Evolutionary conservation across 1,140 invertebrate genomes (phyloP).

Genomic region (Sycobia sp.): DNA sequence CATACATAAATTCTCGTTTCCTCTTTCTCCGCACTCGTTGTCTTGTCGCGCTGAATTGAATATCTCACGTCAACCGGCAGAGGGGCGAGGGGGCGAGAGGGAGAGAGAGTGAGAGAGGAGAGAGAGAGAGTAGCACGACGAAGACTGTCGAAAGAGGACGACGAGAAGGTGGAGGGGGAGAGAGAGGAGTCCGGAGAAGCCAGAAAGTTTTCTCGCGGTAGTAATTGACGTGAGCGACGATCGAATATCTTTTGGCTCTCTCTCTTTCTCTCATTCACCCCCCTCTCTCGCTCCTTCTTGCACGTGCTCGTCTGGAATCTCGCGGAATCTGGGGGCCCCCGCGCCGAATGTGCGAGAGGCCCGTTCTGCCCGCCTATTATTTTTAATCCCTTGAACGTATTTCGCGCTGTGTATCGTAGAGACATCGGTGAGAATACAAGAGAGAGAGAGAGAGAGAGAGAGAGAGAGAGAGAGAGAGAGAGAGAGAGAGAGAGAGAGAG

Average conservation of each 20-base stretch:
- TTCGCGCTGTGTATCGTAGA: conserved; percentile 38
- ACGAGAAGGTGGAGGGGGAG: too few relatives aligned
- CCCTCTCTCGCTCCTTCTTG: neutral
- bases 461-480: conserved; percentile 21
- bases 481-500: too few relatives aligned
- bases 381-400: conserved; percentile 54
- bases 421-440: conserved; percentile 33
- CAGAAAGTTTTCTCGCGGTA: conserved; percentile 12
- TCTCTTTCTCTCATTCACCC: too few relatives aligned
- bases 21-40: conserved; percentile 16
- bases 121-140: too few relatives aligned
- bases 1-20: conserved; percentile 19
- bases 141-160: too few relatives aligned
- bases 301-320: conserved; percentile 12
- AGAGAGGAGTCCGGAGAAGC: neutral
- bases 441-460: conserved; percentile 24
- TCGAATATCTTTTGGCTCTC: conserved; percentile 34
- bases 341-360: conserved; percentile 4
- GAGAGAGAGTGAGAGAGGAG: too few relatives aligned
- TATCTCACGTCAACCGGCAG: conserved; percentile 24
- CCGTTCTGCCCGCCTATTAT: conserved; percentile 50
- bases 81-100: neutral
- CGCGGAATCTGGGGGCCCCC: conserved; percentile 19
- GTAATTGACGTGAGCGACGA: conserved; percentile 36
- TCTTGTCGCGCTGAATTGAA: conserved; percentile 31